Percentiles rank a stretch among this genome's conserved stretches.
phyloP scores from a whole-genome alignment of 2,888 invertebrate genomes.

The Temnothorax ravouxi region DNA sequence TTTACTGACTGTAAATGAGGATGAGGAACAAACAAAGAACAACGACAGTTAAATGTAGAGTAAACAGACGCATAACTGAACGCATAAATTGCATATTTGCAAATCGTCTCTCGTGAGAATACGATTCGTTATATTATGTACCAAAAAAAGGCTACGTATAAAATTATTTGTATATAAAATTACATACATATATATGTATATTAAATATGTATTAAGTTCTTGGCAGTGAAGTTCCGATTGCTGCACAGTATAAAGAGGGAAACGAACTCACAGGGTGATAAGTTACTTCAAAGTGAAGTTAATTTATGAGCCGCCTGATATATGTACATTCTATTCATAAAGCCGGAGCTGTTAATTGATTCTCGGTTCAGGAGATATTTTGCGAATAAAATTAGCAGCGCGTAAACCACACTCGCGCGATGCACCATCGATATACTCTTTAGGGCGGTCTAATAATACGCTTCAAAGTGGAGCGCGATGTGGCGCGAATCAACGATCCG shows the following conservation, averaged over 20 bases:
- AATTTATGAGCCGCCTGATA: conserved; percentile 23
- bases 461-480: conserved; percentile 41
- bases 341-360: conserved; percentile 1
- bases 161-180: not conserved
- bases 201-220: not conserved
- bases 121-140: not conserved
- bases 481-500: conserved; percentile 51
- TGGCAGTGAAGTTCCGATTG: not conserved
- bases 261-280: not conserved
- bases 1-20: conserved; percentile 18
- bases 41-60: conserved; percentile 22
- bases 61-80: conserved; percentile 1
- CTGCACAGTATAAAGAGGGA: not conserved
- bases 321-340: conserved; percentile 18
- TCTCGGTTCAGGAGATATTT: conserved; percentile 7
- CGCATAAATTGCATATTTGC: conserved; percentile 7
- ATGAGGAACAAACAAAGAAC: conserved; percentile 4
- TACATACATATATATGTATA: not conserved
- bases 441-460: conserved; percentile 44
- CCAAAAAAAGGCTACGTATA: not conserved
- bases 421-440: conserved; percentile 31
- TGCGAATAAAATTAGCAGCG: conserved; percentile 19
- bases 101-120: not conserved
- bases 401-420: not conserved
- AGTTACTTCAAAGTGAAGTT: conserved; percentile 7